These are phyloP conservation scores for Agriopis marginaria DNA, from an alignment of 2,888 invertebrate species.

Conservation along the genomic window DNA sequence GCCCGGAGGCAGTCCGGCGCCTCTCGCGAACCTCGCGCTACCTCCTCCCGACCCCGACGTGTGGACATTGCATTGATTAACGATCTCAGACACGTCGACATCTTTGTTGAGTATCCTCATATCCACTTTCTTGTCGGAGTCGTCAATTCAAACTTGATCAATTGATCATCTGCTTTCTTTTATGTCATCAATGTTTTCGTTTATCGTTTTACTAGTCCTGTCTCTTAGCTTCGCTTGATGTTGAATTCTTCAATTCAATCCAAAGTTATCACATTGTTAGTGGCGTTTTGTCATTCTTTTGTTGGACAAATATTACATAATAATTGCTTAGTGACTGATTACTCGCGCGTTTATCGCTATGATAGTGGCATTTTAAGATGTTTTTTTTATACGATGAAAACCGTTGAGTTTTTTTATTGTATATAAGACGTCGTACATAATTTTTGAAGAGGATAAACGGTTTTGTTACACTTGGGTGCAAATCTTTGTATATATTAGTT, in stretches of 20 bases:
- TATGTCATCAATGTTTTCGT: conserved; percentile 5
- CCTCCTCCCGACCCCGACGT: conserved; percentile 18
- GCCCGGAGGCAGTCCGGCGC: conserved; percentile 56
- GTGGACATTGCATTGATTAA: conserved; percentile 9
- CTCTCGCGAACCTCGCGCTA: conserved; percentile 42
- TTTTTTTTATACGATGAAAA: conserved; percentile 34
- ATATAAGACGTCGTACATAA: conserved; percentile 27
- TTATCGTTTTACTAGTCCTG: not conserved
- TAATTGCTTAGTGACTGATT: conserved; percentile 38
- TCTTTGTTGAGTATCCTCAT: conserved; percentile 34
- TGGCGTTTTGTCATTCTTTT: conserved; percentile 27
- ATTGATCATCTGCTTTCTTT: conserved; percentile 37
- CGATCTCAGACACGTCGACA: conserved; percentile 32
- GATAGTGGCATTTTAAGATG: conserved; percentile 32
- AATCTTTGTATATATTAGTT: conserved; percentile 9
- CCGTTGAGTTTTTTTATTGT: not conserved
- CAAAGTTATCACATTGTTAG: conserved; percentile 16
- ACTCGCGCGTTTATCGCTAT: conserved; percentile 35
- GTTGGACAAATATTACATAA: conserved; percentile 39
- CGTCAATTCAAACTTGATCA: conserved; percentile 19
- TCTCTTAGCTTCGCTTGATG: conserved; percentile 3
- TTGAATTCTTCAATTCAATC: not conserved
- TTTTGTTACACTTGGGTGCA: conserved; percentile 18
- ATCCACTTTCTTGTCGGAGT: conserved; percentile 17
- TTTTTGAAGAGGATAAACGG: conserved; percentile 28